Conservation (phyloP, 2,888 invertebrate genomes). For the Drosophila niveifrons region DNA sequence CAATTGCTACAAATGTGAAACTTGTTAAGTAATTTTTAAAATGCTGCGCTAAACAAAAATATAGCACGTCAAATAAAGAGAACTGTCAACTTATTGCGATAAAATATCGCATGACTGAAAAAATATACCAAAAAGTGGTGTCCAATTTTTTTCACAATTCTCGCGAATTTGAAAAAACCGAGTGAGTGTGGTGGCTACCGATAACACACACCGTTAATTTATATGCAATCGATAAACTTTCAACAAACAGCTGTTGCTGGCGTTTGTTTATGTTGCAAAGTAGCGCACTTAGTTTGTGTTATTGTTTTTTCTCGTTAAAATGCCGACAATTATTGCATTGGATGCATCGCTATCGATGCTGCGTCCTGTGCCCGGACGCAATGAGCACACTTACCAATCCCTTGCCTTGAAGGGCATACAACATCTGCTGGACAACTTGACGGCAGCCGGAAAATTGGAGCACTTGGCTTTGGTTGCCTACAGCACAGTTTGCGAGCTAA, state of each 20-base stretch:
- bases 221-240: not conserved
- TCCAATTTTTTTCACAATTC: too few species aligned
- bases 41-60: not conserved
- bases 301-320: constrained; percentile 40
- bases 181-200: not conserved
- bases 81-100: not conserved
- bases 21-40: not conserved
- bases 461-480: constrained; percentile 81
- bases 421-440: constrained; percentile 83
- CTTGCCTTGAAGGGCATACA: constrained; percentile 84
- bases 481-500: constrained; percentile 86
- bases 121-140: too few species aligned
- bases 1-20: not conserved
- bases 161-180: too few species aligned
- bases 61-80: not conserved
- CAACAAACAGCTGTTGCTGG: constrained; percentile 50
- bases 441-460: constrained; percentile 82
- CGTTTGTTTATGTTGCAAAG: constrained; percentile 42
- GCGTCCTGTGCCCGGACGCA: constrained; percentile 82
- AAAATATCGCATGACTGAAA: too few species aligned
- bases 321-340: constrained; percentile 85
- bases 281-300: not conserved
- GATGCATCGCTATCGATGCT: constrained; percentile 85
- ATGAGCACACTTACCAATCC: constrained; percentile 84
- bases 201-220: not conserved